phyloP scores from a whole-genome alignment of 2,113 vertebrate species.

The Capra hircus region DNA sequence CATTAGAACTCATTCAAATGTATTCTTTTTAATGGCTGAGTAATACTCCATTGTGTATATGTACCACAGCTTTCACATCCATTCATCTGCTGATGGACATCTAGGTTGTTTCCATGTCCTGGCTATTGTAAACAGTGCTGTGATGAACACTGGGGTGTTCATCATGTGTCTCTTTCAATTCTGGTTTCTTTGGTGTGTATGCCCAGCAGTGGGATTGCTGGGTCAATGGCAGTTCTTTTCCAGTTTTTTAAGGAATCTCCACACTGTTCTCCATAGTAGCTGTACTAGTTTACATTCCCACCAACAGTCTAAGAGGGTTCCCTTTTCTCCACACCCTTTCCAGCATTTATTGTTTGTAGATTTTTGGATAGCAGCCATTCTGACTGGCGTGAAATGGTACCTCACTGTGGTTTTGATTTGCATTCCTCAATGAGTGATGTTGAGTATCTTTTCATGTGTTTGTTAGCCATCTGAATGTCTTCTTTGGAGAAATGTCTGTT shows the following conservation, averaged over 20 bases:
- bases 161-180: not conserved
- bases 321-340: not conserved
- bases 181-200: not conserved
- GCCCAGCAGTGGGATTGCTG: not conserved
- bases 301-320: not conserved
- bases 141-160: not conserved
- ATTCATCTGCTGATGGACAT: not conserved
- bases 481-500: not conserved
- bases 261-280: not conserved
- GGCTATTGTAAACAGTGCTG: not conserved
- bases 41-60: not conserved
- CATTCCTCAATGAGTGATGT: not conserved
- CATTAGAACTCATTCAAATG: not conserved
- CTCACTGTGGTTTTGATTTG: not conserved
- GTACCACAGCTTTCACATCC: not conserved
- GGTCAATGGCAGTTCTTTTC: not conserved
- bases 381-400: fast-evolving
- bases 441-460: not conserved
- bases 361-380: not conserved
- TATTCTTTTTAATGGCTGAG: not conserved
- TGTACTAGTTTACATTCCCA: not conserved
- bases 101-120: not conserved
- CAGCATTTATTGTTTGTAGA: not conserved
- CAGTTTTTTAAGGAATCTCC: not conserved
- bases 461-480: not conserved